Evolutionary conservation across 2,888 invertebrate species (phyloP).

Genomic region (Tetanocera ferruginea): DNA sequence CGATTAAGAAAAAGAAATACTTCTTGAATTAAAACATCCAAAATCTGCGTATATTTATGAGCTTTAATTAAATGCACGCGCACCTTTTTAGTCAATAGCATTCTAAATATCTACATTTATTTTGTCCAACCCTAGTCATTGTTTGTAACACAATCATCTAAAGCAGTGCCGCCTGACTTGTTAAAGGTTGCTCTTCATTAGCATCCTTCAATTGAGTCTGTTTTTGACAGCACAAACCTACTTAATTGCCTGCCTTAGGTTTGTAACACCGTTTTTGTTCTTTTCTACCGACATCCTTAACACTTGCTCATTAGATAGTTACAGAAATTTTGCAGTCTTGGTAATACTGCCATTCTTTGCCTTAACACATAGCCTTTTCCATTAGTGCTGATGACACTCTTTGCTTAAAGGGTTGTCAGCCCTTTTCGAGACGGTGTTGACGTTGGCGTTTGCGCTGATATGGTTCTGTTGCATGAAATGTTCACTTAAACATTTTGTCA

Average conservation of each 20-base stretch:
- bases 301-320: constrained; percentile 6
- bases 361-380: no score
- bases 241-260: neutral
- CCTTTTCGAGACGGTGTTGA: no score
- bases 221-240: neutral
- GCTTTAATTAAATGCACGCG: neutral
- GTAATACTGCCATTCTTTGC: no score
- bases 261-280: neutral
- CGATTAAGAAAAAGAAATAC: no score
- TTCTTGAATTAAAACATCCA: no score
- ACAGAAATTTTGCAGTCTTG: neutral
- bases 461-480: no score
- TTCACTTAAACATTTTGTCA: no score
- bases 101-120: neutral
- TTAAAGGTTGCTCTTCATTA: neutral
- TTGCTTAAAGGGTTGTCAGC: no score
- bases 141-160: neutral
- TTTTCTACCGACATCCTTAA: neutral
- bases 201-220: neutral
- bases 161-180: no score
- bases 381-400: no score
- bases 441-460: no score
- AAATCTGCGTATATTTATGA: neutral
- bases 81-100: neutral
- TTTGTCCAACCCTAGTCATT: neutral